phyloP scores from a whole-genome alignment of 2,113 vertebrate genomes.

The Rhodinocichla rosea region DNA sequence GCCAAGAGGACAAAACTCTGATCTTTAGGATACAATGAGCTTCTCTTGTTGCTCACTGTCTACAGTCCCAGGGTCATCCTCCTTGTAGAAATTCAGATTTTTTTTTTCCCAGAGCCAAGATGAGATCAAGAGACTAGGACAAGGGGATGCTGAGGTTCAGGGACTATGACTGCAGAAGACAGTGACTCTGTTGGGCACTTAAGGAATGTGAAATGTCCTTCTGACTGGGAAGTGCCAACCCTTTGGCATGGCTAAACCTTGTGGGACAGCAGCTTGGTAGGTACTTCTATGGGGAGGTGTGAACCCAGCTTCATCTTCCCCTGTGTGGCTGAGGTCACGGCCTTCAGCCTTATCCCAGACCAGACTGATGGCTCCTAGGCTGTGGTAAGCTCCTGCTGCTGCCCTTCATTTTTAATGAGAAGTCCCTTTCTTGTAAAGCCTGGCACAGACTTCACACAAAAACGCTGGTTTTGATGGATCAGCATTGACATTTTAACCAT shows the following conservation, averaged over 20 bases:
- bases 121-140: neutral
- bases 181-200: neutral
- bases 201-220: neutral
- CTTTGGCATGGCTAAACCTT: rapidly evolving
- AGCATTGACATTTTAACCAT: neutral
- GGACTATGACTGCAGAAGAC: neutral
- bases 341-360: neutral
- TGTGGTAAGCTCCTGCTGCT: neutral
- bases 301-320: neutral
- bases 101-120: neutral
- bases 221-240: rapidly evolving
- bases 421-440: neutral
- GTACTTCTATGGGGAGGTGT: neutral
- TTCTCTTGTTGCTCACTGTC: neutral
- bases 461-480: neutral
- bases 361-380: neutral
- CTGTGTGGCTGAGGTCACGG: neutral
- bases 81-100: neutral
- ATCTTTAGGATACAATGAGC: neutral
- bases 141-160: neutral
- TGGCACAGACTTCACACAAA: neutral
- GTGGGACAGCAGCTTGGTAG: neutral
- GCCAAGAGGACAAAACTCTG: neutral
- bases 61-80: neutral
- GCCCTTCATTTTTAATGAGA: neutral